A percentile compares a stretch with the other conserved stretches of the same genome.
Conservation (phyloP, 2,797 vertebrate species). For the Rhinatrema bivittatum region DNA sequence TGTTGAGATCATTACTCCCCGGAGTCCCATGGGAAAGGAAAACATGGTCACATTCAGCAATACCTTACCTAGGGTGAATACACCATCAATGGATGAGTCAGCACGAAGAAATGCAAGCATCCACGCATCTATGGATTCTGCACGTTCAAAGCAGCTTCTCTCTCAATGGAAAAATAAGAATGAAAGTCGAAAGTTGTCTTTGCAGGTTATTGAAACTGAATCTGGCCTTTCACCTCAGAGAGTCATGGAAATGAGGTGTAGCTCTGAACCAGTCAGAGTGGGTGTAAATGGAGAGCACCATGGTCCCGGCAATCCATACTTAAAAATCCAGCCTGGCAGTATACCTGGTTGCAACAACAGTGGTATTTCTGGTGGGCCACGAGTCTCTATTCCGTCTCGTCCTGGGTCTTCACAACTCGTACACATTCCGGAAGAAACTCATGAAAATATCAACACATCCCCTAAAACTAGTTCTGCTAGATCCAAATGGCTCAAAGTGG, state of each 20-base stretch:
- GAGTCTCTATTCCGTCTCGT: conserved; percentile 84
- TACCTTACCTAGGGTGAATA: conserved; percentile 87
- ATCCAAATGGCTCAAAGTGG: conserved; percentile 86
- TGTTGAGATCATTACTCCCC: conserved; percentile 76
- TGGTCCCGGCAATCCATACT: conserved; percentile 54
- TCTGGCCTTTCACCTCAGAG: conserved; percentile 76
- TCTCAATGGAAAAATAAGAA: conserved; percentile 97
- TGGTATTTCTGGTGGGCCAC: conserved; percentile 77
- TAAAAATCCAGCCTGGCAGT: conserved; percentile 66
- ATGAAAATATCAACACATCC: conserved; percentile 70
- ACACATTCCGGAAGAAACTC: conserved; percentile 93
- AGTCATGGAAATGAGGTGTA: conserved; percentile 81
- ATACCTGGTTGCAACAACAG: conserved; percentile 77
- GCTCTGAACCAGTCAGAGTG: conserved; percentile 71
- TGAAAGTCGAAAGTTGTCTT: conserved; percentile 76
- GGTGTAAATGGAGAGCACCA: conserved; percentile 79
- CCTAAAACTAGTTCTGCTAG: conserved; percentile 67
- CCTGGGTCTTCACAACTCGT: conserved; percentile 93
- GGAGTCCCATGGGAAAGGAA: conserved; percentile 77
- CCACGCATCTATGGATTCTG: conserved; percentile 88
- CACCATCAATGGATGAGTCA: conserved; percentile 77
- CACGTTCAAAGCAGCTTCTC: conserved; percentile 88
- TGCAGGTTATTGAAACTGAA: conserved; percentile 79
- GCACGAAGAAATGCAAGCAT: conserved; percentile 79
- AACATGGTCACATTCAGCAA: conserved; percentile 89